Evolutionary conservation across 2,113 vertebrate species (phyloP).

Genomic region (Peromyscus polionotus): DNA sequence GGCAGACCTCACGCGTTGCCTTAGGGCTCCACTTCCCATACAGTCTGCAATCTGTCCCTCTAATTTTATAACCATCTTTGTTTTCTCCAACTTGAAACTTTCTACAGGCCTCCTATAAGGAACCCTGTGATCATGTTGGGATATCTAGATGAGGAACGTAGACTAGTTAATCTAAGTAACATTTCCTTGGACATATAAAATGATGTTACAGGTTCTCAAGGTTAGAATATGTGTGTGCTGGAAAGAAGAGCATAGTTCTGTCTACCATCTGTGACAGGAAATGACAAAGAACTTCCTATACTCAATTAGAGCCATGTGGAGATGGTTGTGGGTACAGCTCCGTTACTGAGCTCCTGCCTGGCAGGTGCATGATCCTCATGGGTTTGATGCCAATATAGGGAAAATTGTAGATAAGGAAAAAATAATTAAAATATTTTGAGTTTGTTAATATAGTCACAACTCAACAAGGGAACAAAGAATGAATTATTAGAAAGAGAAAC

Average conservation of each 20-base stretch:
- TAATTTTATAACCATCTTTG: background rate
- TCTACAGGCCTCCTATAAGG: background rate
- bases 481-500: background rate
- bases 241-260: background rate
- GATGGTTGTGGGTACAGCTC: background rate
- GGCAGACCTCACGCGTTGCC: background rate
- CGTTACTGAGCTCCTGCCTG: background rate
- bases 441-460: background rate
- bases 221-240: background rate
- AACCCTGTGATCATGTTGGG: background rate
- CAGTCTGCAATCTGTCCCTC: background rate
- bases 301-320: fast-evolving
- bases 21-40: background rate
- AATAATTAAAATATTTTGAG: background rate
- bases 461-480: background rate
- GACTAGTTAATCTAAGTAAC: background rate
- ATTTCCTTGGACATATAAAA: background rate
- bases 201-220: background rate
- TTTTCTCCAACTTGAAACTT: background rate
- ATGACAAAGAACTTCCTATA: background rate
- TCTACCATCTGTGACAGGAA: background rate
- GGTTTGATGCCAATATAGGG: no score
- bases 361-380: background rate
- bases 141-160: background rate
- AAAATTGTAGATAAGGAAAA: background rate